phyloP scores from a whole-genome alignment of 2,797 vertebrate species.

The Spinus olivaceus region DNA sequence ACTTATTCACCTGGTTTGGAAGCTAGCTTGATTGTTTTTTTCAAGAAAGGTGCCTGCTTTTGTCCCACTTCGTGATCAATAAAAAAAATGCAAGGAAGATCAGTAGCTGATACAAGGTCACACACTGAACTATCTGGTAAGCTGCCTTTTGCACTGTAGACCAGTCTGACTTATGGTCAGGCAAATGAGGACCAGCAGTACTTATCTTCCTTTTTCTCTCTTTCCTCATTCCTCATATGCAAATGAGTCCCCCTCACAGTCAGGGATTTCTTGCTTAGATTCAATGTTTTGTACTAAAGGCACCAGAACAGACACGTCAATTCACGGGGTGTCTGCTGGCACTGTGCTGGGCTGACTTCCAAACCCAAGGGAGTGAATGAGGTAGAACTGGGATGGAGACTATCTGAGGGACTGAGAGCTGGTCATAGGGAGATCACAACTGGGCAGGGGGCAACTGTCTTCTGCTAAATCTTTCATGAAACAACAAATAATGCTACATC shows the following conservation, averaged over 20 bases:
- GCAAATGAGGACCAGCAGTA: neutral
- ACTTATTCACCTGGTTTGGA: slow-evolving; percentile 14
- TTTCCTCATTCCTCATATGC: neutral
- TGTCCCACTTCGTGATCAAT: neutral
- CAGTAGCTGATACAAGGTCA: neutral
- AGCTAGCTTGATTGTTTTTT: neutral
- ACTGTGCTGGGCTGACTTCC: neutral
- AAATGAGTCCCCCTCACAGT: neutral
- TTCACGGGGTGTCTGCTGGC: neutral
- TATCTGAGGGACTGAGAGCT: neutral
- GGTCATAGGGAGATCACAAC: neutral
- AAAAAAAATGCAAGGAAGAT: neutral
- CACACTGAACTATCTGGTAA: neutral
- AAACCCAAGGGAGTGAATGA: neutral
- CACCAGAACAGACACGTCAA: neutral
- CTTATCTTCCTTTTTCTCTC: neutral
- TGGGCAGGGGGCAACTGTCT: neutral
- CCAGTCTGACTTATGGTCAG: neutral
- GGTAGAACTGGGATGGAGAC: neutral
- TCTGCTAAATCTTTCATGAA: neutral
- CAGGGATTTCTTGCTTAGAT: neutral
- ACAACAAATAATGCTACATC: neutral
- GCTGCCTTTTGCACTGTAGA: neutral
- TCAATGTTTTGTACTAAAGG: neutral
- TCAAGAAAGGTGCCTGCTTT: neutral